Conservation (phyloP, 2,797 vertebrate species). For the Microhierax caerulescens region DNA sequence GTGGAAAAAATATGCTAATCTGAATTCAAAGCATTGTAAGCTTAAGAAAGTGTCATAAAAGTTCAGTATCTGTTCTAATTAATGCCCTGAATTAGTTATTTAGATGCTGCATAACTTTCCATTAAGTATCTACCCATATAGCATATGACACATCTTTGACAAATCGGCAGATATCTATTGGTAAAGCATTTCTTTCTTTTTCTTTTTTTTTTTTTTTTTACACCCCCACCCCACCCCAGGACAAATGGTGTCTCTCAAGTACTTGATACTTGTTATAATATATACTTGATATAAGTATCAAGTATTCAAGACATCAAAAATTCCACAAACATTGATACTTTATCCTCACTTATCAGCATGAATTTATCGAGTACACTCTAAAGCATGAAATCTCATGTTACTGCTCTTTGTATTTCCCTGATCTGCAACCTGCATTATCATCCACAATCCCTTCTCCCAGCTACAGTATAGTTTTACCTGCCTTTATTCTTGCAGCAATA, state of each 20-base stretch:
- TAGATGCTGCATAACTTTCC: background rate
- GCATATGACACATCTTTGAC: background rate
- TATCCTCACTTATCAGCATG: background rate
- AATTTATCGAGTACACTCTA: background rate
- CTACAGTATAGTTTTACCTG: background rate
- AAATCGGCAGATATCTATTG: background rate
- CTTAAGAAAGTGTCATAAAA: background rate
- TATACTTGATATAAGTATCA: too few species aligned
- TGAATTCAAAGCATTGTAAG: background rate
- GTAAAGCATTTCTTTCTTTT: background rate
- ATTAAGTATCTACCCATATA: background rate
- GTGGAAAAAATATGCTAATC: background rate
- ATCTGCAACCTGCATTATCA: background rate
- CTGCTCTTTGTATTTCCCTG: background rate
- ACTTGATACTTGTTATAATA: background rate
- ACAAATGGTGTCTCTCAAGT: background rate
- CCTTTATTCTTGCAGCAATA: background rate
- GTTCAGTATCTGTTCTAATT: background rate
- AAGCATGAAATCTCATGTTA: background rate
- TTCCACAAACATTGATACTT: background rate
- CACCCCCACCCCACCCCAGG: background rate
- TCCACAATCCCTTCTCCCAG: background rate
- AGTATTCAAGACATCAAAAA: too few species aligned
- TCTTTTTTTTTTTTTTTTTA: too few species aligned
- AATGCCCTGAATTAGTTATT: background rate